Evolutionary conservation across 2,888 invertebrate genomes (phyloP).

Genomic region (Drosophila birchii): DNA sequence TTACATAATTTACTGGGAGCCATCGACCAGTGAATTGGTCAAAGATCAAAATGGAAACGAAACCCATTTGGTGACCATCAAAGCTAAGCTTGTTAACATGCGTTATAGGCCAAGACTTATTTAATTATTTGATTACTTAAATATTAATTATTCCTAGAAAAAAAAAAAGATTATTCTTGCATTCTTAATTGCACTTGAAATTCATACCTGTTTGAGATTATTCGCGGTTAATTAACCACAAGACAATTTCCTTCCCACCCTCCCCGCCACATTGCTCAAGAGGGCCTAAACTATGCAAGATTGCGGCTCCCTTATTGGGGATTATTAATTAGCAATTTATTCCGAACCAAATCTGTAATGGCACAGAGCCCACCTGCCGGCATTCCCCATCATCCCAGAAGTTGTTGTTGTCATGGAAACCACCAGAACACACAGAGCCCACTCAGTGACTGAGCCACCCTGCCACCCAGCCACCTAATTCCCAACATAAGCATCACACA

Average conservation of each 20-base stretch:
- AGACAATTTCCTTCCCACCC: neutral
- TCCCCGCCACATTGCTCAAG: neutral
- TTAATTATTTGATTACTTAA: neutral
- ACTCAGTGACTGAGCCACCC: neutral
- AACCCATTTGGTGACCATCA: neutral
- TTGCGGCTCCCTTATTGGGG: slow-evolving; percentile 16
- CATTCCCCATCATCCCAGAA: neutral
- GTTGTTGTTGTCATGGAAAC: slow-evolving; percentile 1
- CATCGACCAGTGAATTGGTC: slow-evolving; percentile 18
- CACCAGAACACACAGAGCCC: neutral
- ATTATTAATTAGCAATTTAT: slow-evolving; percentile 38
- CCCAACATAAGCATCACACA: slow-evolving; percentile 7
- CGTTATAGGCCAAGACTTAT: no score
- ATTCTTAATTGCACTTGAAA: neutral
- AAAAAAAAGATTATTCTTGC: neutral
- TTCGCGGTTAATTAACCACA: neutral
- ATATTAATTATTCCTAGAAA: neutral
- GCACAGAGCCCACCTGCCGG: neutral
- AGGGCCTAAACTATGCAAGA: slow-evolving; percentile 4
- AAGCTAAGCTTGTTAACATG: no score
- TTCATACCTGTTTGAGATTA: neutral
- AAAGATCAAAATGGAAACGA: neutral
- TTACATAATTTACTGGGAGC: slow-evolving; percentile 29
- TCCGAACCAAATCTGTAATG: neutral
- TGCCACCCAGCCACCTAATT: slow-evolving; percentile 8